Conservation (phyloP, 1,140 invertebrate genomes). For the Copidosoma floridanum region DNA sequence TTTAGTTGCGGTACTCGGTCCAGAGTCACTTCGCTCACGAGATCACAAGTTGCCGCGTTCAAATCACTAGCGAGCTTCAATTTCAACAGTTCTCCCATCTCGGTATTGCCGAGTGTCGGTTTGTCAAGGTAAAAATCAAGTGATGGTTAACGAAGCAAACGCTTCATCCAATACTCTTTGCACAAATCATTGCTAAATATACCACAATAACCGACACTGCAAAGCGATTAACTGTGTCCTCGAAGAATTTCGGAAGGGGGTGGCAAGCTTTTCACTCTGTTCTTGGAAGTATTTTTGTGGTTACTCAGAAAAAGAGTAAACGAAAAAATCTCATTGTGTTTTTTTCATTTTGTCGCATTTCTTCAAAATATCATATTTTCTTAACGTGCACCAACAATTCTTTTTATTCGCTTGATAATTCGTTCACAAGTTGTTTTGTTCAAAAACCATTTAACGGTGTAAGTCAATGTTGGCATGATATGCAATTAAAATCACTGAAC, state of each 20-base stretch:
- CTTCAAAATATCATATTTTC: not conserved
- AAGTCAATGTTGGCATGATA: too few species aligned
- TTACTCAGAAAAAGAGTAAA: too few species aligned
- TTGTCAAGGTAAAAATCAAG: constrained; percentile 42
- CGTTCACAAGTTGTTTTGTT: constrained; percentile 23
- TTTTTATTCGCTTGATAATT: not conserved
- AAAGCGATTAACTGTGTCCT: not conserved
- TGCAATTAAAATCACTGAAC: too few species aligned
- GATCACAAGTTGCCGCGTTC: constrained; percentile 58
- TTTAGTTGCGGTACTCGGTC: constrained; percentile 52
- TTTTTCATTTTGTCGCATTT: not conserved
- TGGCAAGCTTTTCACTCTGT: too few species aligned
- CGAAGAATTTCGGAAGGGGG: not conserved
- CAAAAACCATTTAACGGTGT: constrained; percentile 18
- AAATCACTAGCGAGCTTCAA: constrained; percentile 58
- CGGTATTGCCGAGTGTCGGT: constrained; percentile 39
- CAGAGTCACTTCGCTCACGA: constrained; percentile 59
- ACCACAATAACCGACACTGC: constrained; percentile 3
- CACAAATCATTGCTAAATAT: constrained; percentile 23
- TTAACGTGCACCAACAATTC: not conserved
- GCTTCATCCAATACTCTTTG: constrained; percentile 15
- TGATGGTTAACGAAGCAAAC: not conserved
- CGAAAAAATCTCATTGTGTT: not conserved
- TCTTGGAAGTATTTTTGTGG: too few species aligned
- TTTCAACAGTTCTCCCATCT: constrained; percentile 53